Conservation (phyloP, 2,888 invertebrate species). For the Sacculina carcini region DNA sequence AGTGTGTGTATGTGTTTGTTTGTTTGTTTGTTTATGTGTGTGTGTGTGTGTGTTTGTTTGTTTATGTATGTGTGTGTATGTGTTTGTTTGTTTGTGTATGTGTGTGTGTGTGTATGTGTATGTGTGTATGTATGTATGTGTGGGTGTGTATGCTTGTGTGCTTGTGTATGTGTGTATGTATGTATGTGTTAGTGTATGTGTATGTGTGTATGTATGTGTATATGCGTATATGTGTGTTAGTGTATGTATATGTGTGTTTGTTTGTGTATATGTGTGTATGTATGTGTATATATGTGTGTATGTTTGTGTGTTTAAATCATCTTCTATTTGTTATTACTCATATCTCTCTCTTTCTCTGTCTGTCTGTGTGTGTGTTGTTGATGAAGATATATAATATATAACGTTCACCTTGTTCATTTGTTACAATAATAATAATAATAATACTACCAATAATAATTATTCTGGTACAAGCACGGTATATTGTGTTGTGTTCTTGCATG, state of each 20-base stretch:
- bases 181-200: background rate
- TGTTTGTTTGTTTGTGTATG: background rate
- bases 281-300: background rate
- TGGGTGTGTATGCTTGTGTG: background rate
- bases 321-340: background rate
- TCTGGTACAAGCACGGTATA: no score
- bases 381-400: no score
- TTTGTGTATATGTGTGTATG: background rate
- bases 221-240: background rate
- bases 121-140: background rate
- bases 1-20: no score
- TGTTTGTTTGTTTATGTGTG: no score
- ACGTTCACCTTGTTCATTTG: no score
- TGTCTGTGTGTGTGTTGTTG: no score
- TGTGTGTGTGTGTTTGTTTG: no score
- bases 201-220: background rate
- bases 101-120: background rate
- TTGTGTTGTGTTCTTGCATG: no score
- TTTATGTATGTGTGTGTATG: background rate
- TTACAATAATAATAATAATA: no score
- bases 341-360: background rate
- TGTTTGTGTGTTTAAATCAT: background rate
- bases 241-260: background rate
- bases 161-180: background rate
- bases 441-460: no score